These are phyloP conservation scores for Sphaerophoria taeniata DNA, from an alignment of 2,888 invertebrate species.

Conservation along the genomic window DNA sequence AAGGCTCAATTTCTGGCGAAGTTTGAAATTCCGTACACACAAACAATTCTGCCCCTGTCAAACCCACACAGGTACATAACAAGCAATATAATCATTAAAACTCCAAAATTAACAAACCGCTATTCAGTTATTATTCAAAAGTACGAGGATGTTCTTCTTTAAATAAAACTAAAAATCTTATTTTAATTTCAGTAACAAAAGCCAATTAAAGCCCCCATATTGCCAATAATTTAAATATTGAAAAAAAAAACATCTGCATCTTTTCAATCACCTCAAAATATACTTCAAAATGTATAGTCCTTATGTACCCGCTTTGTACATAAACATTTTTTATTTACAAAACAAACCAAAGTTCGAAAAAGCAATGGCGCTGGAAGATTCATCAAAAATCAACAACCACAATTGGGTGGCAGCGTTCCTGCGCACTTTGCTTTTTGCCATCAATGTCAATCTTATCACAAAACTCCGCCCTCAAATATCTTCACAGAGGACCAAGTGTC, in stretches of 20 bases:
- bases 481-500: conserved; percentile 16
- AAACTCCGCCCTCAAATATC: conserved; percentile 56
- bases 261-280: conserved; percentile 21
- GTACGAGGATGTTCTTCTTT: conserved; percentile 14
- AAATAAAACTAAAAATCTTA: conserved; percentile 28
- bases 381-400: conserved; percentile 8
- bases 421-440: conserved; percentile 74
- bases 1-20: too few relatives aligned
- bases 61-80: too few relatives aligned
- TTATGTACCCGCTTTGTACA: background rate
- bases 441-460: conserved; percentile 5
- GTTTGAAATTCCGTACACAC: too few relatives aligned
- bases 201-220: conserved; percentile 55
- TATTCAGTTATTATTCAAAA: background rate
- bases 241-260: conserved; percentile 48
- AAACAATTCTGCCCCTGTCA: too few relatives aligned
- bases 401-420: conserved; percentile 76
- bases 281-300: background rate
- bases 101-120: too few relatives aligned
- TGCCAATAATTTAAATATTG: conserved; percentile 61
- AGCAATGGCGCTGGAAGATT: conserved; percentile 65
- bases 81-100: background rate
- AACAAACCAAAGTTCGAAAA: conserved; percentile 40
- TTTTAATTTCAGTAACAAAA: conserved; percentile 29
- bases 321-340: conserved; percentile 32